Percentiles rank a stretch among this genome's conserved stretches.
Conservation (phyloP, 1,140 invertebrate species). For the Cydia pomonella region DNA sequence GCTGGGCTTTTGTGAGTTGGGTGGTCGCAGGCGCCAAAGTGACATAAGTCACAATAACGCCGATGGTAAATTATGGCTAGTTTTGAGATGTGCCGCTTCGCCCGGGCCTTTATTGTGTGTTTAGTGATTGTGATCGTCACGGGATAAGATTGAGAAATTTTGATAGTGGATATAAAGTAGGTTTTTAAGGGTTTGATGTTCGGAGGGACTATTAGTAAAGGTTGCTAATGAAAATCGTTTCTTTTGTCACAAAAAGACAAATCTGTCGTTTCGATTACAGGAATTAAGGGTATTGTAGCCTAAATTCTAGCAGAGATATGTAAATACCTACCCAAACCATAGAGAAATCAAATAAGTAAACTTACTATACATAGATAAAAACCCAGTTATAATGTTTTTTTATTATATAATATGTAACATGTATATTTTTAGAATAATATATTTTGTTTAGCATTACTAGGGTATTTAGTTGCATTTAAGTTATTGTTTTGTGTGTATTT, state of each 20-base stretch:
- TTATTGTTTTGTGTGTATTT: too few relatives aligned
- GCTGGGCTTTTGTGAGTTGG: constrained; percentile 4
- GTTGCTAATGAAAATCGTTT: background rate
- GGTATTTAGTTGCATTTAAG: too few relatives aligned
- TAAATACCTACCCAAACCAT: too few relatives aligned
- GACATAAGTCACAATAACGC: background rate
- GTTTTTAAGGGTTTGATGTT: background rate
- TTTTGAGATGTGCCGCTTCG: background rate
- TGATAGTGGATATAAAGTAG: background rate
- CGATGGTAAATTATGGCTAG: background rate
- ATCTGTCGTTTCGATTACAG: too few relatives aligned
- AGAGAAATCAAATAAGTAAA: too few relatives aligned
- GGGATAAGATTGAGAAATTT: background rate
- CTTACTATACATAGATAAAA: too few relatives aligned
- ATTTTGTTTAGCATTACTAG: too few relatives aligned
- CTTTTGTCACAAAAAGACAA: background rate
- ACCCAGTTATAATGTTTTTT: too few relatives aligned
- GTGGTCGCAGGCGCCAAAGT: background rate
- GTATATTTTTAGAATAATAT: too few relatives aligned
- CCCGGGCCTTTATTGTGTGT: background rate
- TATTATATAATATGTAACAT: too few relatives aligned
- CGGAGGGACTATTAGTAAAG: background rate
- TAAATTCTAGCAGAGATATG: too few relatives aligned
- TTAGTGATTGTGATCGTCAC: background rate
- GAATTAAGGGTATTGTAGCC: too few relatives aligned